Evolutionary conservation across 2,113 vertebrate species (phyloP).

Genomic region (Noctilio leporinus): DNA sequence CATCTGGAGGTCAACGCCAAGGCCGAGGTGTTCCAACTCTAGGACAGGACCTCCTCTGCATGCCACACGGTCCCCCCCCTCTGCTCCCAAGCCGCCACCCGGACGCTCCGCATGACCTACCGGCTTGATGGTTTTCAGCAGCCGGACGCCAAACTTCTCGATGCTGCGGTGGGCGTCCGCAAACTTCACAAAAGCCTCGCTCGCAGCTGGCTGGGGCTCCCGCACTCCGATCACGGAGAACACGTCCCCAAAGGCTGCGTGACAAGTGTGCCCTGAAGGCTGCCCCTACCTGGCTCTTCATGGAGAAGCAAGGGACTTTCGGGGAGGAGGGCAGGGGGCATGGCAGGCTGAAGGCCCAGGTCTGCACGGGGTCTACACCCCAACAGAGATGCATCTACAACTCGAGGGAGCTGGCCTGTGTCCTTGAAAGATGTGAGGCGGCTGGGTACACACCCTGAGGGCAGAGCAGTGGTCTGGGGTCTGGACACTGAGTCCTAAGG

Average conservation of each 20-base stretch:
- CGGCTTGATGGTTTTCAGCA: slow-evolving; percentile 97
- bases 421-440: background rate
- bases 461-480: background rate
- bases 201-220: slow-evolving; percentile 94
- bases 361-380: background rate
- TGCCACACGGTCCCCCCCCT: background rate
- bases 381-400: background rate
- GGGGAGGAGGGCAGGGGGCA: background rate
- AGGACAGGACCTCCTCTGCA: background rate
- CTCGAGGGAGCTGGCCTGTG: background rate
- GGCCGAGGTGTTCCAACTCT: background rate
- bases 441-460: background rate
- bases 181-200: slow-evolving; percentile 98
- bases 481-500: background rate
- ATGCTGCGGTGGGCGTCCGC: slow-evolving; percentile 97
- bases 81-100: fast-evolving
- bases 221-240: slow-evolving; percentile 97
- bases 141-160: slow-evolving; percentile 96
- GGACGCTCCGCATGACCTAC: slow-evolving; percentile 72
- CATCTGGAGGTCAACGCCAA: background rate
- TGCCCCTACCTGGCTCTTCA: background rate
- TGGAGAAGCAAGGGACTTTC: background rate
- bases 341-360: background rate
- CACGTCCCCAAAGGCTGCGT: slow-evolving; percentile 92
- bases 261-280: slow-evolving; percentile 29